phyloP scores from a whole-genome alignment of 1,140 invertebrate species.

The Nomia melanderi region DNA sequence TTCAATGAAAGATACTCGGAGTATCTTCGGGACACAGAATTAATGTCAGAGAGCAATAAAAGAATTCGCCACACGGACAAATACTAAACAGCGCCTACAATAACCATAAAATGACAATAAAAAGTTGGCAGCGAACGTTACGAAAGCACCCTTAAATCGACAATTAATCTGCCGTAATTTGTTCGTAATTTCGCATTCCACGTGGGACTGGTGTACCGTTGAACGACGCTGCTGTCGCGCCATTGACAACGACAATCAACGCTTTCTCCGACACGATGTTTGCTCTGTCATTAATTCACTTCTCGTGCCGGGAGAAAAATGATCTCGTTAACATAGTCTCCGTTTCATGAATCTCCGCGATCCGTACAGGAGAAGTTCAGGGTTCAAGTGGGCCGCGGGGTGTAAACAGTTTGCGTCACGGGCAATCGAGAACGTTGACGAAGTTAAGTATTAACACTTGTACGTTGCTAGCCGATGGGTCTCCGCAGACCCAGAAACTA shows the following conservation, averaged over 20 bases:
- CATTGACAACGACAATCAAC: neutral
- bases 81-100: neutral
- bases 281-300: constrained; percentile 12
- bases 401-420: neutral
- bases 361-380: too few relatives aligned
- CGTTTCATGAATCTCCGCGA: neutral
- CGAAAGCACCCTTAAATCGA: neutral
- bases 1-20: too few relatives aligned
- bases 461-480: too few relatives aligned
- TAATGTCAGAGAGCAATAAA: too few relatives aligned
- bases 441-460: too few relatives aligned
- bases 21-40: too few relatives aligned
- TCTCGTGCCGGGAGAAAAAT: neutral
- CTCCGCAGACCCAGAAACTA: too few relatives aligned
- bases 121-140: neutral
- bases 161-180: too few relatives aligned
- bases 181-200: neutral
- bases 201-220: neutral
- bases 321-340: neutral
- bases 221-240: neutral
- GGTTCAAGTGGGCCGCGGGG: neutral
- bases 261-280: neutral
- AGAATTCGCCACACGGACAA: neutral
- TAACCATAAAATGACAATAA: neutral
- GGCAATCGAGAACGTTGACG: neutral